Percentiles rank a stretch among this genome's conserved stretches.
phyloP scores from a whole-genome alignment of 2,888 invertebrate species.

The Eupithecia dodoneata region DNA sequence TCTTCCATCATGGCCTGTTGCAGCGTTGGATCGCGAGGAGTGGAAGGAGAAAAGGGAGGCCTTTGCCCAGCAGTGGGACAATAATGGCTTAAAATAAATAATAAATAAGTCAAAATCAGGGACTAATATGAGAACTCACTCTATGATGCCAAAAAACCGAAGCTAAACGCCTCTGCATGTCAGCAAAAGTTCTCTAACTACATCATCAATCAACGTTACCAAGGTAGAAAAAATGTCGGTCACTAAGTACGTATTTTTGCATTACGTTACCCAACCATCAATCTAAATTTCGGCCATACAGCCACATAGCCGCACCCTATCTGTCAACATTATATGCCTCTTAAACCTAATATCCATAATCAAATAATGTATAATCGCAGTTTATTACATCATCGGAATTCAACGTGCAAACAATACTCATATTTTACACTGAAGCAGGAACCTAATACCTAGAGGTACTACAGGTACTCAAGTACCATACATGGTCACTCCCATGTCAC shows the following conservation, averaged over 20 bases:
- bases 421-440: background rate
- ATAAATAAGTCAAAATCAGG: background rate
- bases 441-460: background rate
- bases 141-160: background rate
- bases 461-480: constrained; percentile 1
- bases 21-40: too few species aligned
- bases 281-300: constrained; percentile 38
- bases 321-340: constrained; percentile 36
- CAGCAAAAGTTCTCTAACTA: background rate
- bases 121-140: background rate
- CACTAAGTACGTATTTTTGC: constrained; percentile 40
- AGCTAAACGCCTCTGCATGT: background rate
- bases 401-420: background rate
- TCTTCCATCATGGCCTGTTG: too few species aligned
- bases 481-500: background rate
- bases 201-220: constrained; percentile 42
- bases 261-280: constrained; percentile 38
- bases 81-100: too few species aligned
- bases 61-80: too few species aligned
- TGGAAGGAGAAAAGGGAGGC: too few species aligned
- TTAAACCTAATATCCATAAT: constrained; percentile 8
- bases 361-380: constrained; percentile 6
- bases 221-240: constrained; percentile 41
- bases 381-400: constrained; percentile 11
- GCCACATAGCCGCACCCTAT: constrained; percentile 24